Base-by-base conservation (phyloP, 2,797 vertebrate species). In the Carapus acus region DNA sequence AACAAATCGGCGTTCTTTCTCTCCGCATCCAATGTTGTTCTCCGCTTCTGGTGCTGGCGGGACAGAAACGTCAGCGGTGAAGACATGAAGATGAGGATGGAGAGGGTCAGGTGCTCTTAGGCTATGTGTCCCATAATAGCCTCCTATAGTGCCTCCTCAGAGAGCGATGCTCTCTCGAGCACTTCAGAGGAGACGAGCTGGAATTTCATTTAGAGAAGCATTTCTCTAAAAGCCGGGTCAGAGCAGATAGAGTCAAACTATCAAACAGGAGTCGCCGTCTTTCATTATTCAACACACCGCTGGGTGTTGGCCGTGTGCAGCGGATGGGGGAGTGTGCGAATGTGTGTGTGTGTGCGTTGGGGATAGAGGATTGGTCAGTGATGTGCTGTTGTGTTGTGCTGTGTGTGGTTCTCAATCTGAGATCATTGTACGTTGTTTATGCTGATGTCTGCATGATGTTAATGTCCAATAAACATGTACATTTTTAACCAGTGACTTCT, bases 261-360 rank as follows among this genome's bases (percentile, higher is more conserved):
- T 77, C 73, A 80, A 73, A 59, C 56, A 65, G 65, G 80, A 65
- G 79, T 43, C 74, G 67, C 71, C 62, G 50, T 44, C 22, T 71
- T 85, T 60, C 44, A 85, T 85, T 83, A 85, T 82, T 82, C 18
- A 82, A 73, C 21, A 16, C 4, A 15, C 56, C 55, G 62, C 46
- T 50, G 59, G 39, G 14, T 36, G 17, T 40, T 36, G 16, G 43
- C 41, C 57, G 21, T 60, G 21, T 12, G 21, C 31, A 43, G 31
- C 19, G 51, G 3, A 42, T 37, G 47, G 43, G 34, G 43, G 37
- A 15, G n/a, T n/a, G n/a, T n/a, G n/a, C n/a, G n/a, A n/a, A n/a
- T n/a, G n/a, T n/a, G n/a, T n/a, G n/a, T n/a, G n/a, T n/a, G n/a
- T n/a, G n/a, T n/a, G n/a, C n/a, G n/a, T n/a, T n/a, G n/a, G n/a